Evolutionary conservation across 2,113 vertebrate species (phyloP), one percentile per base, ranked within the genome.

Genomic region (Chrysemys picta): DNA sequence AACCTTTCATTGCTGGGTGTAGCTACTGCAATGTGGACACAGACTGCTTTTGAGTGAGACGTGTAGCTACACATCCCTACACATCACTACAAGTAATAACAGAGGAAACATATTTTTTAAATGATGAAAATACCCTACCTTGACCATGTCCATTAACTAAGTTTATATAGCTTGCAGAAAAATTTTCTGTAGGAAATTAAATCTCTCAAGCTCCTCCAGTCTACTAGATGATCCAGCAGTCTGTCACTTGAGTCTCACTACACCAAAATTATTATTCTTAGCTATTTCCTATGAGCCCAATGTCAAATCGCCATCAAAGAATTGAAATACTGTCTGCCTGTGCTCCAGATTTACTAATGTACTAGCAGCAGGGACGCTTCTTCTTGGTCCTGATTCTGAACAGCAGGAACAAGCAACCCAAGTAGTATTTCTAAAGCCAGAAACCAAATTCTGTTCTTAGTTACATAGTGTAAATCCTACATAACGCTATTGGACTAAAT

Each of bases 151-250:
- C 29, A 62, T 83, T 69, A 69, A 69, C 57, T 82, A 11, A 5
- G 11, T 52, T 38, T 81, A 29, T 3, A 53, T 35, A 53, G 4
- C 22, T 85, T 85, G 1, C 8, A 82, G 7, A 59, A 53, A 56
- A n/a, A 31, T 65, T 2, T n/a, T 35, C 45, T 79, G 6, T 24
- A 84, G 14, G 59, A n/a, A 94, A 83, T 75, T 50, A 81, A 81
- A 57, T 0, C 0, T 81, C 90, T 83, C 38, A 5, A 10, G 12
- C 80, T 10, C 0, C 91, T 85, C 11, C 5, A 53, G 16, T 9
- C 17, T 87, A 14, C 4, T 29, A 89, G 72, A 5, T 85, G 87
- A 84, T 78, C 2, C 69, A 83, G 8, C 2, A 90, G 21, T 14
- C 54, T 59, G 8, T 10, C 69, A 19, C 2, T 72, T 83, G 38